These are phyloP conservation scores for Cephus nigrinus DNA, from an alignment of 2,888 invertebrate species.

Conservation along the genomic window DNA sequence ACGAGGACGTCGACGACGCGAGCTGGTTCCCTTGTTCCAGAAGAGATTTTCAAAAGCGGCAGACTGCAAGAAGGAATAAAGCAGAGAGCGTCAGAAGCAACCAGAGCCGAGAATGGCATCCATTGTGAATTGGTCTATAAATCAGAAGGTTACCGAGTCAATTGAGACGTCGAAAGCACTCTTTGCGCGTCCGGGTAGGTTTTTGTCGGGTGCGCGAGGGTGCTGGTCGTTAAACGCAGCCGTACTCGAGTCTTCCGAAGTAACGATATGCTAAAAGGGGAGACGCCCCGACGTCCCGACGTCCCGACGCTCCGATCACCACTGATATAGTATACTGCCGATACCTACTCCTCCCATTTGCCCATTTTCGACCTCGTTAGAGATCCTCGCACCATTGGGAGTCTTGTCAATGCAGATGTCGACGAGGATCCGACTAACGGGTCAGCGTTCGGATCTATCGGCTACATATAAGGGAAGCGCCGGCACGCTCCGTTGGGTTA, in stretches of 20 bases:
- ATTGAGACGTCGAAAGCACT: slow-evolving; percentile 61
- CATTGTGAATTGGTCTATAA: slow-evolving; percentile 42
- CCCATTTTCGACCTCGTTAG: slow-evolving; percentile 9
- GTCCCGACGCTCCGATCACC: slow-evolving; percentile 12
- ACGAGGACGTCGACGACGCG: too few species aligned
- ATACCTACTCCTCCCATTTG: slow-evolving; percentile 15
- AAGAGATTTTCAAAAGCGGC: too few species aligned
- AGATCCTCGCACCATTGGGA: not conserved
- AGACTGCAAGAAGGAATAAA: too few species aligned
- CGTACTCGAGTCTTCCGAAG: slow-evolving; percentile 55
- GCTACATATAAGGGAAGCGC: too few species aligned
- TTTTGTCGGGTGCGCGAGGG: slow-evolving; percentile 30
- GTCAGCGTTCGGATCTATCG: too few species aligned
- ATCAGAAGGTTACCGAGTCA: slow-evolving; percentile 55
- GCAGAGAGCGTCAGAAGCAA: not conserved
- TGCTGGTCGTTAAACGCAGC: slow-evolving; percentile 61
- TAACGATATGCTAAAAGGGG: slow-evolving; percentile 60
- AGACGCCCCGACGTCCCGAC: slow-evolving; percentile 17
- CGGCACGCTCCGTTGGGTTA: too few species aligned
- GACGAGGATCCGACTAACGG: slow-evolving; percentile 1
- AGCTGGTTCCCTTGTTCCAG: too few species aligned
- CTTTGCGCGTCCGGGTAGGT: slow-evolving; percentile 40
- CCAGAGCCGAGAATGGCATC: not conserved
- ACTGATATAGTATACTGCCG: slow-evolving; percentile 23
- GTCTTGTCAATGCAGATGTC: too few species aligned